Conservation (phyloP, 2,797 vertebrate species). For the Nyctibius grandis region DNA sequence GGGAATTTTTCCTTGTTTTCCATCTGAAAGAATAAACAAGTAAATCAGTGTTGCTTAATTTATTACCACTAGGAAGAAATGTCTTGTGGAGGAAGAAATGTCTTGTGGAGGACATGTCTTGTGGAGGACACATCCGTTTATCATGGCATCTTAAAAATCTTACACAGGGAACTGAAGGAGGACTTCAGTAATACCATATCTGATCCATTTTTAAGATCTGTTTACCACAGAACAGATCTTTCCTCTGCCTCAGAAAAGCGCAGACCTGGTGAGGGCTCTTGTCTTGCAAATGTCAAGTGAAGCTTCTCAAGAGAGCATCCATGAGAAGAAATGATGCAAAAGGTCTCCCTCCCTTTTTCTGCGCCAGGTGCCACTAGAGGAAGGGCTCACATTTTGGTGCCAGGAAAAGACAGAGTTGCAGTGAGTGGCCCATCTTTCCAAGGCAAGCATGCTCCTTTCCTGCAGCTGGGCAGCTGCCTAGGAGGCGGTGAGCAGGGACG, state of each 20-base stretch:
- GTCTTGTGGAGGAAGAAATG: not conserved
- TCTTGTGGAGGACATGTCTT: not conserved
- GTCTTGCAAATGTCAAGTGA: not conserved
- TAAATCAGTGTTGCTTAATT: not conserved
- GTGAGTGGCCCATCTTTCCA: not conserved
- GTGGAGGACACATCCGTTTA: not conserved
- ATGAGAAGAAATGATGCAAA: not conserved
- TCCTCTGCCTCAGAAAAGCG: not conserved
- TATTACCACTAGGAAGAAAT: not conserved
- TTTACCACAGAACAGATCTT: not conserved
- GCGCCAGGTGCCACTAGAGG: not conserved
- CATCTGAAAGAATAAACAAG: not conserved
- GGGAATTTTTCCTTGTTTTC: not conserved
- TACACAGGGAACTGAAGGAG: not conserved
- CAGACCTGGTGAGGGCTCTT: not conserved
- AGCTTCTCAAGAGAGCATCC: not conserved
- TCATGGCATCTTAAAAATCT: not conserved
- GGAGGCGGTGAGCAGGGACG: fast-evolving
- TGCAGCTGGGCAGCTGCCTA: not conserved
- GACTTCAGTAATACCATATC: not conserved
- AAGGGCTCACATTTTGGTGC: not conserved
- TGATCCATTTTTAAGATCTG: not conserved
- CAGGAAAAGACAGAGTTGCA: not conserved
- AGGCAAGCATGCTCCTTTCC: not conserved
- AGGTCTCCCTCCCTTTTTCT: not conserved